Conservation (phyloP, 2,888 invertebrate genomes). For the Apotomis betuletana region DNA sequence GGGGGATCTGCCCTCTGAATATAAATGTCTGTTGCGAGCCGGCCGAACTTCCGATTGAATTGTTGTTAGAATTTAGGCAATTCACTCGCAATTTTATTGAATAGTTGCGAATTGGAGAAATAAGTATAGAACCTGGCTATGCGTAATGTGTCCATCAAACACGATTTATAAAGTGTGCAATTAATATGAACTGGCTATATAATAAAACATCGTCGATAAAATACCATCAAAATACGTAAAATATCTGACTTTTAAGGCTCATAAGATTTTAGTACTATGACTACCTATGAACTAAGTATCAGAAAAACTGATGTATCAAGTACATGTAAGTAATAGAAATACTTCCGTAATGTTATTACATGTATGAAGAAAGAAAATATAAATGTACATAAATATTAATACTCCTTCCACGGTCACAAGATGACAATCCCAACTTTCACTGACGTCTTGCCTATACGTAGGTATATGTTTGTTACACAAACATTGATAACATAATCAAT, state of each 20-base stretch:
- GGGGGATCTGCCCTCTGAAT: constrained; percentile 28
- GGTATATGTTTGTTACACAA: constrained; percentile 1
- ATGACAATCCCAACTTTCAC: background rate
- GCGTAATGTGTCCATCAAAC: too few relatives aligned
- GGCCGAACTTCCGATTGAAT: constrained; percentile 18
- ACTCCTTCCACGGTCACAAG: background rate
- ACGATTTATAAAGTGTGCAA: too few relatives aligned
- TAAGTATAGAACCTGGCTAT: background rate
- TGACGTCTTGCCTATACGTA: constrained; percentile 6
- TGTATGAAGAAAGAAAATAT: background rate
- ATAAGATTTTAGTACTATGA: too few relatives aligned
- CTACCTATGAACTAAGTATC: too few relatives aligned
- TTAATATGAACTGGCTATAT: too few relatives aligned
- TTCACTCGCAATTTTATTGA: constrained; percentile 13
- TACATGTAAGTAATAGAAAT: too few relatives aligned
- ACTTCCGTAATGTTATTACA: too few relatives aligned
- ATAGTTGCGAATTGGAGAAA: constrained; percentile 7
- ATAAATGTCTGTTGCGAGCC: constrained; percentile 29
- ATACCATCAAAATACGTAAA: too few relatives aligned
- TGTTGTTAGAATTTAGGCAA: constrained; percentile 20
- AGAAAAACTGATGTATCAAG: too few relatives aligned
- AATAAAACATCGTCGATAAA: too few relatives aligned
- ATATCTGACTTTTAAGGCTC: too few relatives aligned
- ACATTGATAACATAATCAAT: constrained; percentile 28
- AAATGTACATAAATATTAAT: background rate